A percentile compares a stretch with the other conserved stretches of the same genome.
Evolutionary conservation across 2,113 vertebrate species (phyloP).

Genomic region (Festucalex cinctus): DNA sequence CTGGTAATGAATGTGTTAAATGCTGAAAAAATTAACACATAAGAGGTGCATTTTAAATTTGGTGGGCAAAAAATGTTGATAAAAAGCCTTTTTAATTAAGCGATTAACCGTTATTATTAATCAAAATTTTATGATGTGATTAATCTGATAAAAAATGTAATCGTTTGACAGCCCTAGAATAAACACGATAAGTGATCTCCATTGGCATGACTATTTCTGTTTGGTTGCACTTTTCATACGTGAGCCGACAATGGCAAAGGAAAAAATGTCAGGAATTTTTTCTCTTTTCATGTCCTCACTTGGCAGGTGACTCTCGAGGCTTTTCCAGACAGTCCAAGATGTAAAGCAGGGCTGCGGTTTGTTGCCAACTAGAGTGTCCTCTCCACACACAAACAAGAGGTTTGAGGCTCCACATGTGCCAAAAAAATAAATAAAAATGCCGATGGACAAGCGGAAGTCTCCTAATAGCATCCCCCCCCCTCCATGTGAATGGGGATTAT

Average conservation of each 20-base stretch:
- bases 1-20: no score
- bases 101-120: no score
- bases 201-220: not conserved
- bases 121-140: no score
- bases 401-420: conserved; percentile 5
- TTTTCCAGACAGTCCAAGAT: conserved; percentile 25
- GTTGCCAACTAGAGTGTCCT: not conserved
- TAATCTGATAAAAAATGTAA: no score
- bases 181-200: not conserved
- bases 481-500: no score
- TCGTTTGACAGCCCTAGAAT: no score
- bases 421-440: no score
- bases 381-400: not conserved
- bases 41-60: no score
- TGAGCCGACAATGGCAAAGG: conserved; percentile 16
- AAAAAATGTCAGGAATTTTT: conserved; percentile 59
- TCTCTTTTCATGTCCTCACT: conserved; percentile 51
- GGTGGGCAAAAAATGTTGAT: no score
- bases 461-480: conserved; percentile 3
- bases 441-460: conserved; percentile 3
- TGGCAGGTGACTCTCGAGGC: conserved; percentile 21
- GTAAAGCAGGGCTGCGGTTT: conserved; percentile 1
- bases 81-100: no score
- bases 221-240: not conserved
- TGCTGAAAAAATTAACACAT: no score